phyloP scores from a whole-genome alignment of 2,113 vertebrate genomes.

The Scatophagus argus region DNA sequence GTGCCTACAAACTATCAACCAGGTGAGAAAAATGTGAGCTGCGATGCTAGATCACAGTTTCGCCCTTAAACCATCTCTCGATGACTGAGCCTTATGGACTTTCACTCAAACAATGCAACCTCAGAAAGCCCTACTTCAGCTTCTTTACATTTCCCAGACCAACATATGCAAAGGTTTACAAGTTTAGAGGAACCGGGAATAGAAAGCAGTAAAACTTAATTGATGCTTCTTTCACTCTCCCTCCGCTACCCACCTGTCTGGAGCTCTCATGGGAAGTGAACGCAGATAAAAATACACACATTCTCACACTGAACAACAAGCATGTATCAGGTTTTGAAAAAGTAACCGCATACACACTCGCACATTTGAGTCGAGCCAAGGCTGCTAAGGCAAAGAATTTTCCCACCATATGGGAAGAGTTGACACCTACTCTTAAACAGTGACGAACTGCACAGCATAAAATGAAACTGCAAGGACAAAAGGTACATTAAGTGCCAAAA shows the following conservation, averaged over 20 bases:
- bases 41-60: background rate
- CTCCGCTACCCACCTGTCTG: constrained; percentile 12
- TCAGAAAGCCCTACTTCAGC: background rate
- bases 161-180: constrained; percentile 3
- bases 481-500: constrained; percentile 19
- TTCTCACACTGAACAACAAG: background rate
- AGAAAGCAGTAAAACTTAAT: constrained; percentile 35
- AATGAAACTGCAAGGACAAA: constrained; percentile 29
- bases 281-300: background rate
- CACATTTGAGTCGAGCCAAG: background rate
- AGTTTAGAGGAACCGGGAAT: background rate
- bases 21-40: background rate
- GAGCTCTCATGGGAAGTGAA: background rate
- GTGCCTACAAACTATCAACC: too few species aligned
- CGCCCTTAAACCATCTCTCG: background rate
- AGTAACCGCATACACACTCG: background rate
- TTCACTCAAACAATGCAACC: background rate
- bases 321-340: constrained; percentile 12
- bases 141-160: background rate
- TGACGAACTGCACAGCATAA: background rate
- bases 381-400: background rate
- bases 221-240: background rate
- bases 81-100: background rate
- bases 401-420: background rate
- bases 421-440: background rate